Percentiles rank a stretch among this genome's conserved stretches.
Conservation (phyloP, 1,140 invertebrate species). For the Pteromalus puparum region DNA sequence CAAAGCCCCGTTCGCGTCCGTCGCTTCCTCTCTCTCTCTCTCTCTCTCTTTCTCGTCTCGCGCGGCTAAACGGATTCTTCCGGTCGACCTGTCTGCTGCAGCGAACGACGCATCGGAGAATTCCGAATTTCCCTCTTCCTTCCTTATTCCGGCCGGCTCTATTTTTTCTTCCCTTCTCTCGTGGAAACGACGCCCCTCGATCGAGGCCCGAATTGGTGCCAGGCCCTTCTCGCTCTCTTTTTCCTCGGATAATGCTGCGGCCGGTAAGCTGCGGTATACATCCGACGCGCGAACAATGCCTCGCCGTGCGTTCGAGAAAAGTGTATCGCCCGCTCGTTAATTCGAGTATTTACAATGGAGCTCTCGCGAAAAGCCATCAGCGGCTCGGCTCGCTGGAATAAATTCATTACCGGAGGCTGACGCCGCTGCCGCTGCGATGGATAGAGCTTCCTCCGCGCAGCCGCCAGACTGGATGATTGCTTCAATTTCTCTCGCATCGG, state of each 20-base stretch:
- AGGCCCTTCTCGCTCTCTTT: too few species aligned
- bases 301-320: not conserved
- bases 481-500: conserved; percentile 30
- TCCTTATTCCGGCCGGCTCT: not conserved
- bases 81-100: conserved; percentile 56
- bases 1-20: conserved; percentile 38
- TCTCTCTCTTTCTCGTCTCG: conserved; percentile 49
- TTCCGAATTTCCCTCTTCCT: conserved; percentile 52
- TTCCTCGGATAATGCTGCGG: not conserved
- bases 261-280: too few species aligned
- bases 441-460: not conserved
- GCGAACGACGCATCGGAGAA: not conserved
- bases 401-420: conserved; percentile 32
- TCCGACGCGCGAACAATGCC: not conserved
- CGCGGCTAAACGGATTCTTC: conserved; percentile 65
- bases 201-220: not conserved
- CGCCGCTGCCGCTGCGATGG: conserved; percentile 39
- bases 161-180: not conserved
- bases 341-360: not conserved
- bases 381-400: not conserved
- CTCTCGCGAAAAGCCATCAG: not conserved
- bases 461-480: conserved; percentile 9
- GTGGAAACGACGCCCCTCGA: not conserved
- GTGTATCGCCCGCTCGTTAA: not conserved
- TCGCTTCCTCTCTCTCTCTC: conserved; percentile 48